Percentiles rank a stretch among this genome's conserved stretches.
Conservation (phyloP, 2,797 vertebrate species). For the Coracias cyanogaster region DNA sequence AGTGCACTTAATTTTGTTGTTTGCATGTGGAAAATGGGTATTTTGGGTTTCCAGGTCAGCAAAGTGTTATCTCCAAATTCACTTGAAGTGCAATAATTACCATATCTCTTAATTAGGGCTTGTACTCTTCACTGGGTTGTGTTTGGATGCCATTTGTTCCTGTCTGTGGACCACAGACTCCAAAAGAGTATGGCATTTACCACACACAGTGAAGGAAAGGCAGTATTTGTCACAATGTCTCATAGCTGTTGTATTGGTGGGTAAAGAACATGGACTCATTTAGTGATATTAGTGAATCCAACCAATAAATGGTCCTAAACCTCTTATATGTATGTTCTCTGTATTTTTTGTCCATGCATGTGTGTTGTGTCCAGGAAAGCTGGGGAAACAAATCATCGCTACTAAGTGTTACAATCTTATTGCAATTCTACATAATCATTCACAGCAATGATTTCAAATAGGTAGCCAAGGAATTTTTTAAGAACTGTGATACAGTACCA, state of each 20-base stretch:
- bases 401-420: not conserved
- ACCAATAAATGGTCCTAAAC: not conserved
- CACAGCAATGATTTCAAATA: not conserved
- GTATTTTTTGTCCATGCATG: not conserved
- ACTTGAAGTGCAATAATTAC: not conserved
- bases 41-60: not conserved
- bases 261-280: not conserved
- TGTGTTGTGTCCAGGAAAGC: not conserved
- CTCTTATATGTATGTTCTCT: not conserved
- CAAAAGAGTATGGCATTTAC: not conserved
- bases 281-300: not conserved
- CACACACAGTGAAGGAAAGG: not conserved
- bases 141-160: not conserved
- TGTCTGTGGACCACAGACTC: not conserved
- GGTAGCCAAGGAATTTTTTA: not conserved
- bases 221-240: not conserved
- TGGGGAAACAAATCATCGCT: not conserved
- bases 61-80: not conserved
- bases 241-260: not conserved
- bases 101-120: not conserved
- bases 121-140: not conserved
- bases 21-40: not conserved
- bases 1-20: not conserved
- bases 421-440: not conserved
- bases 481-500: slow-evolving; percentile 50